Evolutionary conservation across 1,140 invertebrate genomes (phyloP).

Genomic region (Drosophila ogumai): DNA sequence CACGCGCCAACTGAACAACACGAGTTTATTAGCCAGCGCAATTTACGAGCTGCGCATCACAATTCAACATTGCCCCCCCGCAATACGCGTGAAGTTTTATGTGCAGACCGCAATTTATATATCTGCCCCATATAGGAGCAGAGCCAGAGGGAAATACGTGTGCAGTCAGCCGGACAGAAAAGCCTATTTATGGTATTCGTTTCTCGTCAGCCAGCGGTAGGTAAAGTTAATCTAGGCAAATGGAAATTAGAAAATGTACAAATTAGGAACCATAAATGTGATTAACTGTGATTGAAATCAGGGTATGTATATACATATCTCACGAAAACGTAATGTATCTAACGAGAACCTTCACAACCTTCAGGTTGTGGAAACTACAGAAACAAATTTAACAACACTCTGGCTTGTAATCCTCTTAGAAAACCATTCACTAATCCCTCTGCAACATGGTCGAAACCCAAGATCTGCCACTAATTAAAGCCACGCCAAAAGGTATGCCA

Average conservation of each 20-base stretch:
- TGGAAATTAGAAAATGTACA: conserved; percentile 3
- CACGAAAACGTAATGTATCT: background rate
- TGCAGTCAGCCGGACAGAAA: conserved; percentile 20
- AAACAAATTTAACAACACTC: background rate
- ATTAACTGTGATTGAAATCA: conserved; percentile 5
- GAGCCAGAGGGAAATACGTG: conserved; percentile 7
- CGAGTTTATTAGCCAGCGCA: conserved; percentile 47
- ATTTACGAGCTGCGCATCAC: conserved; percentile 54
- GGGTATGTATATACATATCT: too few species aligned
- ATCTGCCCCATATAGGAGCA: background rate
- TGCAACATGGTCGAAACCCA: background rate
- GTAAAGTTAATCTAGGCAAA: conserved; percentile 25
- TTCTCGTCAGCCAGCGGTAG: background rate
- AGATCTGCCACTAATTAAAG: conserved; percentile 37
- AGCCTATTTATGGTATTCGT: conserved; percentile 17
- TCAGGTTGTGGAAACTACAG: background rate
- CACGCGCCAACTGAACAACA: conserved; percentile 51
- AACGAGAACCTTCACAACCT: too few species aligned
- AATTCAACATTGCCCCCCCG: conserved; percentile 11
- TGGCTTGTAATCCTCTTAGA: background rate
- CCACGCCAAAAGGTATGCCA: conserved; percentile 21
- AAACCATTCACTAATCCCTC: background rate
- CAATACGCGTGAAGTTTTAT: conserved; percentile 18
- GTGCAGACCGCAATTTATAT: conserved; percentile 4
- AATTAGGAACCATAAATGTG: background rate